phyloP scores from a whole-genome alignment of 2,797 vertebrate genomes.

The Chaetophractus vellerosus region DNA sequence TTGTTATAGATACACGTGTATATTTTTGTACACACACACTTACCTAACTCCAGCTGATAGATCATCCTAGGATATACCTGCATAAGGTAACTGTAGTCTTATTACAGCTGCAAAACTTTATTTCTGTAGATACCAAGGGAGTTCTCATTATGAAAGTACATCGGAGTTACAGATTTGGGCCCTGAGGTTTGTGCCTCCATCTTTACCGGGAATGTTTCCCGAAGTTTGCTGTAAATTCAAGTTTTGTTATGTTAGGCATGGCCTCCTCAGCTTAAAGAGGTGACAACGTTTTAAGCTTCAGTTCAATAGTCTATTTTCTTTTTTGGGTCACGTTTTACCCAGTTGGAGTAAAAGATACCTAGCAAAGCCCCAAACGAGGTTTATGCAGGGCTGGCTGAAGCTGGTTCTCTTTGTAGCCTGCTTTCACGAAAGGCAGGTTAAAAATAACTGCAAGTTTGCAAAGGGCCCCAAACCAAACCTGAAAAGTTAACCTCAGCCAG shows the following conservation, averaged over 20 bases:
- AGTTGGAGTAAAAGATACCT: conserved; percentile 85
- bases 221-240: conserved; percentile 80
- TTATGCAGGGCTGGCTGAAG: conserved; percentile 83
- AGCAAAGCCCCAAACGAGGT: conserved; percentile 80
- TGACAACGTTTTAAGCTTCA: conserved; percentile 80
- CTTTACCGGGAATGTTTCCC: conserved; percentile 80
- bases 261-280: background rate
- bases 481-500: conserved; percentile 86
- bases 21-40: background rate
- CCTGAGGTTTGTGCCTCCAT: conserved; percentile 71
- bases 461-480: conserved; percentile 81
- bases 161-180: conserved; percentile 74
- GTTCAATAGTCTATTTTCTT: conserved; percentile 78
- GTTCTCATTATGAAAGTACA: conserved; percentile 84
- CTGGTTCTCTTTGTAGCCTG: conserved; percentile 78
- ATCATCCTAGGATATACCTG: conserved; percentile 60
- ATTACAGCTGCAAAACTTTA: conserved; percentile 80
- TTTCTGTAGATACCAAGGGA: conserved; percentile 80
- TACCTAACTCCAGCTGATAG: background rate
- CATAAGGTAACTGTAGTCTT: conserved; percentile 74
- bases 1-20: background rate
- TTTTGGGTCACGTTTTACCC: conserved; percentile 72
- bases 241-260: conserved; percentile 78
- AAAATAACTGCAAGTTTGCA: conserved; percentile 88
- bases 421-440: conserved; percentile 81